Base-by-base conservation (phyloP, 2,888 invertebrate genomes). In the Tenthredo mesomela region DNA sequence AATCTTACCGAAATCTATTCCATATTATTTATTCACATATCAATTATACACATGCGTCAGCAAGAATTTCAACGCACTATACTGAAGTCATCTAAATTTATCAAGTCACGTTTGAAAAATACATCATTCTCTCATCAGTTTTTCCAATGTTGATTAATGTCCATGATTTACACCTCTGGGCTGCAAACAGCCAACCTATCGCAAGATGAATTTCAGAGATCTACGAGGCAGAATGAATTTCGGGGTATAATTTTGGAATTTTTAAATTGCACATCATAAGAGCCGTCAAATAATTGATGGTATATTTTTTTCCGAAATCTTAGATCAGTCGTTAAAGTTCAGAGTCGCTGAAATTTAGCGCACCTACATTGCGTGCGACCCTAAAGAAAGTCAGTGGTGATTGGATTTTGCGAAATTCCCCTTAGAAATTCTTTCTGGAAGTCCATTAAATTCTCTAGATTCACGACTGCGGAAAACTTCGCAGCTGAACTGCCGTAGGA, bases 381-480 rank as follows among this genome's bases (percentile, higher is more conserved):
- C 21, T 5, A 73, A 43, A 18, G 43, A 25, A 77, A 6, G 29
- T 25, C 77, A 25, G 77, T 77, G 54, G 29, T 77, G 77, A 77
- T 77, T 77, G 54, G 54, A 77, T 77, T 77, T 47, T 54, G 29
- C 10, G 54, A 77, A 77, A 77, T 77, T 50, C 77, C 77, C 33
- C 29, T 33, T 47, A 6, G 50, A 47, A 50, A 77, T 77, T 77
- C 77, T 54, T 47, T 10, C 10, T 50, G 6, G 54, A 29, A 40
- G 43, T 73, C 43, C 43, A 6, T 18, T 40, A 73, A 73, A 73
- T 73, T 73, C 73, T 40, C 73, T 6, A 21, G 9, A 43, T 40
- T 73, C 73, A 21, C 43, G 6, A 4, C 40, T 21, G 25, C 25
- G 40, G 43, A 73, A 43, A 73, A 73, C 43, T 73, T 73, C 18